A percentile compares a stretch with the other conserved stretches of the same genome.
Evolutionary conservation across 2,797 vertebrate genomes (phyloP).

Genomic region (Mionectes olivaceus): DNA sequence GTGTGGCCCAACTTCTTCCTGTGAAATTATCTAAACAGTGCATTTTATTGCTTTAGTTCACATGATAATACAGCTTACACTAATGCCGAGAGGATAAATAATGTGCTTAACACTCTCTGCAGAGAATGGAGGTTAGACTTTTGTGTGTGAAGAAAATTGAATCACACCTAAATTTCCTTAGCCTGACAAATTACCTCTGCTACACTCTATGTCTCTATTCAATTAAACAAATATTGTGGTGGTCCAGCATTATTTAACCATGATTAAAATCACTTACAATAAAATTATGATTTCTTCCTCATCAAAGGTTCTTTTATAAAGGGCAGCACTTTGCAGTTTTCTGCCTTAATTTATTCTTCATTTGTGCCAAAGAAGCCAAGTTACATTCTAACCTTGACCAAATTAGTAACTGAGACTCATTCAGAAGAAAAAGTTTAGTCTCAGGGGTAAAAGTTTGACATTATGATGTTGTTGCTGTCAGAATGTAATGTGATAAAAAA

Average conservation of each 20-base stretch:
- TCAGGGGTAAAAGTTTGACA: neutral
- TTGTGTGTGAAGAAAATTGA: conserved; percentile 59
- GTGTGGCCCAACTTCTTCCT: neutral
- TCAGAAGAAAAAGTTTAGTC: conserved; percentile 19
- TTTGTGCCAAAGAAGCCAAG: neutral
- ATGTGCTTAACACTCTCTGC: conserved; percentile 25
- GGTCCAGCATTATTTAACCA: conserved; percentile 45
- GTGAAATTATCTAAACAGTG: neutral
- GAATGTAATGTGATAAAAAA: conserved; percentile 19
- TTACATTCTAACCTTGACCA: conserved; percentile 28
- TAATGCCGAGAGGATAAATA: conserved; percentile 40
- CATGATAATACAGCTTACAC: neutral
- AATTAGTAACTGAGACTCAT: conserved; percentile 41
- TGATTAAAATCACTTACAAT: conserved; percentile 54
- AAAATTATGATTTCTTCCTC: conserved; percentile 2
- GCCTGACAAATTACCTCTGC: conserved; percentile 64
- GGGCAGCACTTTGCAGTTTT: neutral
- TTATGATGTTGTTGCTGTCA: neutral
- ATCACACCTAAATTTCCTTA: conserved; percentile 58
- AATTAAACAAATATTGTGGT: conserved; percentile 68
- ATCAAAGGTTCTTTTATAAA: conserved; percentile 13
- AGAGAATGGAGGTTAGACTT: neutral
- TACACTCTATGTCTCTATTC: conserved; percentile 45
- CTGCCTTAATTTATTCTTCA: conserved; percentile 24
- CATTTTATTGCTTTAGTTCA: conserved; percentile 35